These are phyloP conservation scores for Silurus lanzhouensis DNA, from an alignment of 2,797 vertebrate species.

Conservation along the genomic window DNA sequence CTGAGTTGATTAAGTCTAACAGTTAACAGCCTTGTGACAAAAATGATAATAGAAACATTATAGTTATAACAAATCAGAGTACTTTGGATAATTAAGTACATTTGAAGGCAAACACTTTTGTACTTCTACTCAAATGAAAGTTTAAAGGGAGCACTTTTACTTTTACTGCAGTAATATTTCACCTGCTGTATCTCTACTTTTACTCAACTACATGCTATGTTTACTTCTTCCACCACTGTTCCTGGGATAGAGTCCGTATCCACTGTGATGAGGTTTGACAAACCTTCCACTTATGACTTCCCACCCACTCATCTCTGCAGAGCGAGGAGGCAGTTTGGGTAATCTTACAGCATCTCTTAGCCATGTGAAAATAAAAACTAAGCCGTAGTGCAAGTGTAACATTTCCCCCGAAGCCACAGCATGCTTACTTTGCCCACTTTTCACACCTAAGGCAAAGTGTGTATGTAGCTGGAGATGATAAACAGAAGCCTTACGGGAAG, in stretches of 20 bases:
- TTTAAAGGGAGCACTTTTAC: no score
- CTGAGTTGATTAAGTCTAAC: no score
- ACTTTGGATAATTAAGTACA: no score
- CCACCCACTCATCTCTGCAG: neutral
- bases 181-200: no score
- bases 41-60: no score
- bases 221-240: neutral
- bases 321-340: neutral
- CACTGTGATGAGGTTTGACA: neutral
- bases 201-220: no score
- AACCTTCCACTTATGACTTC: neutral
- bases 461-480: conserved; percentile 17
- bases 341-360: conserved; percentile 1
- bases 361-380: neutral
- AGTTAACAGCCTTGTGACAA: no score
- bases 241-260: neutral
- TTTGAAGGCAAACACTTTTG: no score
- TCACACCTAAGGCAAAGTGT: neutral
- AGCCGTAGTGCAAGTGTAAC: neutral
- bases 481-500: neutral
- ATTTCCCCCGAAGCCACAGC: conserved; percentile 5
- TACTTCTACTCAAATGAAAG: no score
- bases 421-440: neutral
- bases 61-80: no score
- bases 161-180: no score